Evolutionary conservation across 2,797 vertebrate species (phyloP), one percentile per base, ranked within the genome.

Genomic region (Argentina silus): DNA sequence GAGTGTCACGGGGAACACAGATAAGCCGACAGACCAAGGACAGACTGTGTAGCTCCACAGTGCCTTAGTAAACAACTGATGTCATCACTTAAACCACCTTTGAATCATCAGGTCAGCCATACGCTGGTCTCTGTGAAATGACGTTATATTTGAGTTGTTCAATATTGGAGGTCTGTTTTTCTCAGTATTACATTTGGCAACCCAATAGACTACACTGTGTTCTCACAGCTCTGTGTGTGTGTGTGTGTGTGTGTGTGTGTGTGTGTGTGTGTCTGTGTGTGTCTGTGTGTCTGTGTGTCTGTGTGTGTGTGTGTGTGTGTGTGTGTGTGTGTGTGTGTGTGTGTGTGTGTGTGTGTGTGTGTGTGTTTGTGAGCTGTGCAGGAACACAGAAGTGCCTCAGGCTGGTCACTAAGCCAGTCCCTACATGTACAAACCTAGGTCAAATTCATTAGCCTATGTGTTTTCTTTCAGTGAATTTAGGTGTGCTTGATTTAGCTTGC

Each of bases 21-120:
- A 77, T 79, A 70, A 77, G 72, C 1, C 14, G 12, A 9, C 17
- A n/a, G 15, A 27, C 8, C 72, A 60, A 47, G 64, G 72, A 67
- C 51, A 67, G 7, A 66, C 48, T n/a, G 12, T 27, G 48, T 48
- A 15, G 12, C 6, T 36, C 12, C n/a, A 27, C 6, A 70, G 42
- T 21, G 68, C 21, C 8, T 14, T 6, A 44, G 23, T 19, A 51
- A 67, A 63, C 61, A 45, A 23, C 36, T 62, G 60, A 42, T 19
- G 61, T 63, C 61, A 63, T n/a, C 61, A 63, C 42, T 36, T 7
- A 45, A 36, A 17, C 3, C 14, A 9, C n/a, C 42, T 15, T 15
- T 12, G 36, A 44, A 36, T n/a, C 15, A 62, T 44, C 3, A 62
- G 5, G 6, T 36, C 36, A 15, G 15, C 42, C 27, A 42, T n/a